Evolutionary conservation across 2,797 vertebrate genomes (phyloP), one percentile per base, ranked within the genome.

Genomic region (Leptatherina wallacei): DNA sequence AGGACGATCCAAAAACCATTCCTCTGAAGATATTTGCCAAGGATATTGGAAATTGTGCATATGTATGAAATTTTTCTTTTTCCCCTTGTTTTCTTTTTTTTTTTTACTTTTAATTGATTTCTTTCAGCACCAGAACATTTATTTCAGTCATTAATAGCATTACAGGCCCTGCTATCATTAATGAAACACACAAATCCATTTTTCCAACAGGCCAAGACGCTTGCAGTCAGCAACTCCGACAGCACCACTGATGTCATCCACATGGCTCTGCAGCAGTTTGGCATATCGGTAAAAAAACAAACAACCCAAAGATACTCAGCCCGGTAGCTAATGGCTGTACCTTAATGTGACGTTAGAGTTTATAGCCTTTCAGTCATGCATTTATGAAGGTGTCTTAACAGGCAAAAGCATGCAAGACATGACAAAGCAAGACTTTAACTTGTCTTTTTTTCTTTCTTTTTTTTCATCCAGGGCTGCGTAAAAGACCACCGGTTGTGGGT

Each of bases 401-500:
- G 47, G 8, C 18, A n/a, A n/a, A 47, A n/a, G 18, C 18, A 3
- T 20, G 20, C 7, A 47, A 47, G 1, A 40, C 4, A 14, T 40
- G 14, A 10, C 35, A 35, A 38, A 38, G 36, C 36, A 38, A 38
- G 1, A 61, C 47, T 47, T 47, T 20, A 62, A 20, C 27, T 61
- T 11, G 12, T 8, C 29, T 38, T 63, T 12, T 38, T 2, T 38
- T 51, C 6, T 60, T 12, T 52, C 22, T 44, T 58, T 56, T 35
- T 61, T 16, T 63, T 9, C 60, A 5, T 73, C 11, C 82, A 99
- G 97, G 96, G 96, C 51, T 95, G 94, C 81, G 93, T 96, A 59
- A 96, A 95, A 91, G 97, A 98, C 88, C 96, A 97, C 88, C 94
- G 96, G 58, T 83, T 99, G 57, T 99, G 98, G 98, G 97, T 98